Conservation (phyloP, 2,888 invertebrate genomes). For the Cremastinae sp. region DNA sequence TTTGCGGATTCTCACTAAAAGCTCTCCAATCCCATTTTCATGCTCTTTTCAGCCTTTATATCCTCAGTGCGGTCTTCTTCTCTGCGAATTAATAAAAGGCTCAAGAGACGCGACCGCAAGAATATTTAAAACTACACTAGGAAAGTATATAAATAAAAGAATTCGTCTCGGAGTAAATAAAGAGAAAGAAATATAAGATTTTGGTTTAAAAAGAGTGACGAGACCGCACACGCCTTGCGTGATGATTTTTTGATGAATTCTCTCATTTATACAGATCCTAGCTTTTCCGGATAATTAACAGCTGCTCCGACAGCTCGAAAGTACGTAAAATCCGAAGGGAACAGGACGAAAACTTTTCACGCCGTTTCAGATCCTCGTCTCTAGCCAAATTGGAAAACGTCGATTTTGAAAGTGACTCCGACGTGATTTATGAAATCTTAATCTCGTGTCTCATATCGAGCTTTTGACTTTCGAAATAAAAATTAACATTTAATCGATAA, state of each 20-base stretch:
- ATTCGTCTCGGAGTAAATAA: conserved; percentile 7
- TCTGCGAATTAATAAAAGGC: not conserved
- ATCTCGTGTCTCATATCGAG: no score
- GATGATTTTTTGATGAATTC: conserved; percentile 76
- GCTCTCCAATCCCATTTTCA: conserved; percentile 29
- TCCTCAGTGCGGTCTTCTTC: not conserved
- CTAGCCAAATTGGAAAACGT: not conserved
- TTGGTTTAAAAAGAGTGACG: conserved; percentile 13
- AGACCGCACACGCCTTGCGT: conserved; percentile 50
- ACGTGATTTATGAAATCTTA: no score
- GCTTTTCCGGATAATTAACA: conserved; percentile 70
- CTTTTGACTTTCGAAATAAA: no score
- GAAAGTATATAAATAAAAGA: not conserved
- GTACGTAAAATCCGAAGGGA: conserved; percentile 8
- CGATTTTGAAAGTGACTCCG: no score
- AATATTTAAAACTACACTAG: no score
- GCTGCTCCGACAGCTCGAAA: conserved; percentile 30
- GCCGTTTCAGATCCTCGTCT: not conserved
- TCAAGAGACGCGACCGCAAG: no score
- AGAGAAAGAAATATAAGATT: conserved; percentile 21
- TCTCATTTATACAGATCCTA: conserved; percentile 69
- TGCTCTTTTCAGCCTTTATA: not conserved
- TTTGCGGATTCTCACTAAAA: conserved; percentile 16
- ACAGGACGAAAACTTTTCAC: not conserved
- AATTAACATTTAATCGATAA: no score